These are phyloP conservation scores for Otis tarda DNA, from an alignment of 2,113 vertebrate genomes.

Conservation along the genomic window DNA sequence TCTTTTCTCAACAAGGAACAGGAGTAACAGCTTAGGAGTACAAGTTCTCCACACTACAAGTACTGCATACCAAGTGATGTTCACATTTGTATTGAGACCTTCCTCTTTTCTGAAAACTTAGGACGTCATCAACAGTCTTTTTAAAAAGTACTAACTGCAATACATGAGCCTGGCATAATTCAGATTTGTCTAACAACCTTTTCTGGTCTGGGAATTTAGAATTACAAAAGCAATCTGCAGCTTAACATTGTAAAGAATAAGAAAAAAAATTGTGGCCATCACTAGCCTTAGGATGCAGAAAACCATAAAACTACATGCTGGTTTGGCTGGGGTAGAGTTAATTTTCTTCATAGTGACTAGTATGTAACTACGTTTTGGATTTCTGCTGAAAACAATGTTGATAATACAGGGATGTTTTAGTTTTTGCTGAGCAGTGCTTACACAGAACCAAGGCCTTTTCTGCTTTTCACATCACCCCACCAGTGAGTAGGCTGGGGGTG, in stretches of 20 bases:
- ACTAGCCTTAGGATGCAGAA: background rate
- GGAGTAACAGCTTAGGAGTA: background rate
- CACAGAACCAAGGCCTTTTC: too few relatives aligned
- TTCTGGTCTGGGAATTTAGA: background rate
- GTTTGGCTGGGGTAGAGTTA: too few relatives aligned
- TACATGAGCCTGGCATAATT: background rate
- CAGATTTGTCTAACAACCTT: background rate
- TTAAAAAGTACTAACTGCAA: background rate
- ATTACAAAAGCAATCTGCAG: background rate
- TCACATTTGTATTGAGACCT: background rate
- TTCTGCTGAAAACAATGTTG: too few relatives aligned
- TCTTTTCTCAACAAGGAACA: background rate
- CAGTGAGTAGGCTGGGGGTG: too few relatives aligned
- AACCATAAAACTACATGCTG: background rate
- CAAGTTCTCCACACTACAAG: background rate
- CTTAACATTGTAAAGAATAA: background rate
- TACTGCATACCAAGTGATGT: background rate
- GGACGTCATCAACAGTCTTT: background rate
- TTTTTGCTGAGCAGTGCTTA: too few relatives aligned
- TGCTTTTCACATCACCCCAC: too few relatives aligned
- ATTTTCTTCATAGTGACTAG: too few relatives aligned
- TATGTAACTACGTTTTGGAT: too few relatives aligned
- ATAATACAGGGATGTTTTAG: too few relatives aligned
- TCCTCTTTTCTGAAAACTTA: background rate
- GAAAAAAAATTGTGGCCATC: background rate